Percentiles rank a stretch among this genome's conserved stretches.
Evolutionary conservation across 2,797 vertebrate genomes (phyloP).

Genomic region (Propithecus deckenii): DNA sequence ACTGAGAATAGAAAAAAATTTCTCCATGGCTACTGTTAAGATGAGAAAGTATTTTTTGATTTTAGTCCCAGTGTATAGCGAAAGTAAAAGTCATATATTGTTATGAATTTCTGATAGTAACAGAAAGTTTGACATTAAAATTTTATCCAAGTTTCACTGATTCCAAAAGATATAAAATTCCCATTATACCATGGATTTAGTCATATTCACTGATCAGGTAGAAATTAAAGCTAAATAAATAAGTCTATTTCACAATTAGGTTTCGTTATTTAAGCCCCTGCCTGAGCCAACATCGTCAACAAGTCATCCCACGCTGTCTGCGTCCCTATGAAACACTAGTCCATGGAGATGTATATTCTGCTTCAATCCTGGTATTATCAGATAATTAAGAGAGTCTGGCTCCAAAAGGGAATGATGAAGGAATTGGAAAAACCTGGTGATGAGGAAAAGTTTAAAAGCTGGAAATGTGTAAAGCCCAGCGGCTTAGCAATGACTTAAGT

Average conservation of each 20-base stretch:
- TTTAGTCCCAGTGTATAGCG: not conserved
- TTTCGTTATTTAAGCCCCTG: not conserved
- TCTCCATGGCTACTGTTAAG: not conserved
- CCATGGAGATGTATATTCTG: not conserved
- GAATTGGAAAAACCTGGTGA: not conserved
- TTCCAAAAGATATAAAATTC: not conserved
- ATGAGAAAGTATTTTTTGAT: not conserved
- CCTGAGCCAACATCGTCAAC: not conserved
- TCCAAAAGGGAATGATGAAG: not conserved
- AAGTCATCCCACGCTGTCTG: not conserved
- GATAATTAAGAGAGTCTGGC: not conserved
- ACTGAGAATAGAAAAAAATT: not conserved
- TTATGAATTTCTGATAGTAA: not conserved
- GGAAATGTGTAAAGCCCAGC: not conserved
- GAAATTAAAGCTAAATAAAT: not conserved
- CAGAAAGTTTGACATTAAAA: not conserved
- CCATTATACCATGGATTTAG: not conserved
- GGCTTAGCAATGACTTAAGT: not conserved
- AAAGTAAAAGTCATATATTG: not conserved
- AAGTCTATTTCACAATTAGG: not conserved
- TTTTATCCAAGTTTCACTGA: not conserved
- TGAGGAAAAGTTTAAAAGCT: not conserved
- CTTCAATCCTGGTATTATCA: not conserved
- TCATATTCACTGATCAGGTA: not conserved
- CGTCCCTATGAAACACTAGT: not conserved